Evolutionary conservation across 2,113 vertebrate genomes (phyloP), one percentile per base, ranked within the genome.

Genomic region (Macheiramphus alcinus): DNA sequence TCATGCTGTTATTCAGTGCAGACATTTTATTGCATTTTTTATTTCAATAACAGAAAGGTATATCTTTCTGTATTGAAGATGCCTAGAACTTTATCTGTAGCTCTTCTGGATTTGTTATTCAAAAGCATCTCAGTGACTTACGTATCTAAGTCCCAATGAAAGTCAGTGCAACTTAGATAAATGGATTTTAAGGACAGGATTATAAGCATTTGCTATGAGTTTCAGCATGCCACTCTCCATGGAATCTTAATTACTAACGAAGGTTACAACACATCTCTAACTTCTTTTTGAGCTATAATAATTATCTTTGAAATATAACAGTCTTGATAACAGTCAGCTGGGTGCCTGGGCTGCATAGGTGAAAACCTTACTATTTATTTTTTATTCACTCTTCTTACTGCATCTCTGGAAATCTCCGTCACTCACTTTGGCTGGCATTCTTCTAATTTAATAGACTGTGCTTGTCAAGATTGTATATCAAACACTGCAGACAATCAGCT

Each of bases 391-490:
- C 25, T 45, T 87, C 56, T 79, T 43, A 50, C 67, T 75, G 47
- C 1, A 0, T 82, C 80, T 89, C 68, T 86, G 87, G 53, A 86
- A 94, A 76, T 56, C 70, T 95, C 58, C 0, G 0, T 62, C 80
- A 29, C 29, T 82, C 18, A 25, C 93, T 91, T 82, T 81, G 85
- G 62, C 65, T 87, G 91, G 32, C 52, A 22, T 56, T 62, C 47
- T 68, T 80, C 84, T 91, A 34, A 85, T 90, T 90, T 95, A 95
- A 95, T 95, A 80, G 92, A 92, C 93, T 91, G 68, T 83, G 71
- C 90, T 86, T 92, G 90, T 97, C 95, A 58, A 9, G 92, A 42
- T 62, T 62, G 58, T 87, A 80, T 90, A 91, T 96, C 89, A 95
- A 82, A 66, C 63, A 12, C 86, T 88, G 86, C 70, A 82, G 92